Base-by-base conservation (phyloP, 2,797 vertebrate species). In the Pipistrellus pygmaeus region DNA sequence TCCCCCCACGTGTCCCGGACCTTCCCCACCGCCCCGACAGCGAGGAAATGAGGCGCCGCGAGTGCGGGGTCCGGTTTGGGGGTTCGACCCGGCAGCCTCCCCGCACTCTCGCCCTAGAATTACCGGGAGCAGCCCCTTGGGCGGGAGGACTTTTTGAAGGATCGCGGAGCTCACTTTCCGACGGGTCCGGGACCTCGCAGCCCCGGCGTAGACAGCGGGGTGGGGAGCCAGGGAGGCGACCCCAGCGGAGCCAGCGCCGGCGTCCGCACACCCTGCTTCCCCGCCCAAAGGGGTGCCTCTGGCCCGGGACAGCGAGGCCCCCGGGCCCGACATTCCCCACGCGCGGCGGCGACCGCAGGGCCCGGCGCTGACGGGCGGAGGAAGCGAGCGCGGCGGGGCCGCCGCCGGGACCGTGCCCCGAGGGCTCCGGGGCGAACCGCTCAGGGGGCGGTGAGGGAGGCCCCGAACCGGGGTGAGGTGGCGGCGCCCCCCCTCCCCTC, bases 1-100 rank as follows among this genome's bases (percentile, higher is more conserved):
- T 69, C 88, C 92, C 88, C 92, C 87, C 97, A 95, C 88, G 93
- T 88, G 96, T 20, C 83, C 23, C 76, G 85, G 25, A 41, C 64
- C 27, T 12, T 69, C 72, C 69, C 41, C 51, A 8, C 60, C 10
- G 9, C 55, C 69, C 75, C 3, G 30, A 2, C 20, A n/a, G 23
- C 75, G 8, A 10, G 46, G 15, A 5, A 8, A 46, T 2, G n/a
- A 4, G 46, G 10, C 27, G 14, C 72, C n/a, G 71, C 60, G 38
- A 23, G 38, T 15, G 41, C 41, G 12, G 57, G 38, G 25, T 17
- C 10, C 85, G 17, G 27, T 18, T 14, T 2, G 7, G 14, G 27
- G 73, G 38, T 41, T 5, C 27, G 8, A 13, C n/a, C 68, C 66
- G 7, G 8, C 2, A 35, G 48, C 66, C 62, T 23, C 32, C 95